These are phyloP conservation scores for Thinocorus orbignyianus DNA, from an alignment of 2,113 vertebrate species.

Conservation along the genomic window DNA sequence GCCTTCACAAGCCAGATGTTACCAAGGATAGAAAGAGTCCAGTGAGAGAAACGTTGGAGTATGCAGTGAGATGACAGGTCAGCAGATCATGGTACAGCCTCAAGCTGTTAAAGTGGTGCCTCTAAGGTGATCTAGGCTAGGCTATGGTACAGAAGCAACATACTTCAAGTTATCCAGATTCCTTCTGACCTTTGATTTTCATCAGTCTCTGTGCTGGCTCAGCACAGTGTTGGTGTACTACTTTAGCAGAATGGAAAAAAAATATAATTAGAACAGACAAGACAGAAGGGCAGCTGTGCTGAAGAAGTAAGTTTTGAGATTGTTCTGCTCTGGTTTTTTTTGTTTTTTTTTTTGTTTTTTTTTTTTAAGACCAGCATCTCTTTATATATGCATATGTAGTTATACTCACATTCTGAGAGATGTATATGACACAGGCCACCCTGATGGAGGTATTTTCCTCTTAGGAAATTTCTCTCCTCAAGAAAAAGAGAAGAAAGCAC, in stretches of 20 bases:
- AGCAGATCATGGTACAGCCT: slow-evolving; percentile 11
- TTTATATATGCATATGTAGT: not conserved
- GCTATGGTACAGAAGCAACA: not conserved
- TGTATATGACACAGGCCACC: not conserved
- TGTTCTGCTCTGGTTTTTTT: not conserved
- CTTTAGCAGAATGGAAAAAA: not conserved
- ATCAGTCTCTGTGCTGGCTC: not conserved
- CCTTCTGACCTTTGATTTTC: not conserved
- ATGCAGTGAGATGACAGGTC: not conserved
- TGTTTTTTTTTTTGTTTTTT: no score
- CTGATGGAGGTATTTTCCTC: not conserved
- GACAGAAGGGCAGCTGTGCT: not conserved
- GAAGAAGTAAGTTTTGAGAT: not conserved
- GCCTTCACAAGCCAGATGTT: slow-evolving; percentile 42
- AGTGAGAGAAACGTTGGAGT: not conserved
- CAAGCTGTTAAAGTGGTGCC: not conserved
- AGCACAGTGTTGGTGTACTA: not conserved
- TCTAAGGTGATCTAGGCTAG: slow-evolving; percentile 39
- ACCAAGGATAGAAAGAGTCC: slow-evolving; percentile 37
- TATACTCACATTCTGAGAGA: not conserved
- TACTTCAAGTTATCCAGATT: not conserved
- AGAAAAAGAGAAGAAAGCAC: not conserved
- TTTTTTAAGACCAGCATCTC: not conserved
- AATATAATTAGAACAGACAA: not conserved
- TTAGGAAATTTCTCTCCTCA: not conserved